Conservation (phyloP, 1,140 invertebrate genomes). For the Cyclargus thomasi region DNA sequence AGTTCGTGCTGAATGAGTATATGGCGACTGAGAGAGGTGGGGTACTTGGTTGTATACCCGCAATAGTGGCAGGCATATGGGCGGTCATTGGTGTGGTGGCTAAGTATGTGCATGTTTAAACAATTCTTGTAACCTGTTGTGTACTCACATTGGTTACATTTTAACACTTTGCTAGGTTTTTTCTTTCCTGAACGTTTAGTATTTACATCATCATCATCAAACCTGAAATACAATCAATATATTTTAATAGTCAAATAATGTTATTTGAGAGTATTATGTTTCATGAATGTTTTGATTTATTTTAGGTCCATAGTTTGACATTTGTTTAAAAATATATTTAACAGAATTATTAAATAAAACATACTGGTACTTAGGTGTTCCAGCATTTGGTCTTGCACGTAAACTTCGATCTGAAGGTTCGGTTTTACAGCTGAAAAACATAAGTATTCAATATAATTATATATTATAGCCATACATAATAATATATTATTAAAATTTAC, state of each 20-base stretch:
- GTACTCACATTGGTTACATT: constrained; percentile 62
- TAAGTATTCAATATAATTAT: not conserved
- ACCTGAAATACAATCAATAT: not conserved
- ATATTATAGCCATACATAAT: no score
- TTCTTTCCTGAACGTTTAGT: constrained; percentile 21
- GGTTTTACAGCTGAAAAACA: not conserved
- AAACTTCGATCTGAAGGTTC: not conserved
- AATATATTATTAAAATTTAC: no score
- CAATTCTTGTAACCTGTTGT: constrained; percentile 61
- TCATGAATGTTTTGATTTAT: no score
- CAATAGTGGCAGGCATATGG: constrained; percentile 35
- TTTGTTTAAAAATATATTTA: no score
- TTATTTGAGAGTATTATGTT: no score
- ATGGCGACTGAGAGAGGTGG: constrained; percentile 36
- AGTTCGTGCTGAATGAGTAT: constrained; percentile 35
- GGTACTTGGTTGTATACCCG: constrained; percentile 42
- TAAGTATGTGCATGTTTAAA: constrained; percentile 47
- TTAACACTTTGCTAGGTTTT: constrained; percentile 30
- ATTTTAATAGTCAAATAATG: no score
- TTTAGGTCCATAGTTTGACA: no score
- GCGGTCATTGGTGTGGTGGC: constrained; percentile 37
- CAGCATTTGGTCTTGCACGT: not conserved
- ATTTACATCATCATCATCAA: constrained; percentile 8
- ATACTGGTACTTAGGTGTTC: not conserved
- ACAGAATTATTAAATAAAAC: not conserved